phyloP scores from a whole-genome alignment of 2,888 invertebrate genomes.

The Hartigia nigra region DNA sequence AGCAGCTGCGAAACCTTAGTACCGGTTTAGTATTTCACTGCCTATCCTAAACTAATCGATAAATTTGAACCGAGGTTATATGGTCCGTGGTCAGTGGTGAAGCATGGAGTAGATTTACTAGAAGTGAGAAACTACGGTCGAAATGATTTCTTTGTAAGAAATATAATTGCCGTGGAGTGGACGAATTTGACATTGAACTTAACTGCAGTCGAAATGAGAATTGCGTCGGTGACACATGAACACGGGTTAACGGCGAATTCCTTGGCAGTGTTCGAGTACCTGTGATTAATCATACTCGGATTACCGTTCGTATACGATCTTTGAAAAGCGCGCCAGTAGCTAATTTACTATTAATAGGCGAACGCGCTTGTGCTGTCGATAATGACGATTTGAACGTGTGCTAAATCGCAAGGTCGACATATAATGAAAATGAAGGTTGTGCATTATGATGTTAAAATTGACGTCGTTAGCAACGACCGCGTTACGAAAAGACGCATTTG shows the following conservation, averaged over 20 bases:
- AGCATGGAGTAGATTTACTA: background rate
- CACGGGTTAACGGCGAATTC: background rate
- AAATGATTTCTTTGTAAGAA: background rate
- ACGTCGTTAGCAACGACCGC: conserved; percentile 20
- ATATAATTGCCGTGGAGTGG: background rate
- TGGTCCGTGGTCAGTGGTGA: background rate
- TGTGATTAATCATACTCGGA: conserved; percentile 5
- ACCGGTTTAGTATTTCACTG: background rate
- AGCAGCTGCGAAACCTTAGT: background rate
- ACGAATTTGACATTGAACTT: background rate
- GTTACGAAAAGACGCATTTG: background rate
- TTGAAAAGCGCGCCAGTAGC: background rate
- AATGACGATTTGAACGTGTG: background rate
- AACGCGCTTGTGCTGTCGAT: background rate
- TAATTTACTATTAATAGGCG: conserved; percentile 8
- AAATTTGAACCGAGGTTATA: background rate
- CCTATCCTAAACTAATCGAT: background rate
- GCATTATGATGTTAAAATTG: conserved; percentile 31
- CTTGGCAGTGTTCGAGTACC: background rate
- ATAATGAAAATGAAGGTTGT: conserved; percentile 27
- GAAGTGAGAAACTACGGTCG: background rate
- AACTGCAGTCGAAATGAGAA: background rate
- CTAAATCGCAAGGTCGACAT: conserved; percentile 25
- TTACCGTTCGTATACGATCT: background rate
- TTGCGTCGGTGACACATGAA: background rate